A percentile compares a stretch with the other conserved stretches of the same genome.
phyloP scores from a whole-genome alignment of 2,797 vertebrate species.

The Pseudopleuronectes americanus region DNA sequence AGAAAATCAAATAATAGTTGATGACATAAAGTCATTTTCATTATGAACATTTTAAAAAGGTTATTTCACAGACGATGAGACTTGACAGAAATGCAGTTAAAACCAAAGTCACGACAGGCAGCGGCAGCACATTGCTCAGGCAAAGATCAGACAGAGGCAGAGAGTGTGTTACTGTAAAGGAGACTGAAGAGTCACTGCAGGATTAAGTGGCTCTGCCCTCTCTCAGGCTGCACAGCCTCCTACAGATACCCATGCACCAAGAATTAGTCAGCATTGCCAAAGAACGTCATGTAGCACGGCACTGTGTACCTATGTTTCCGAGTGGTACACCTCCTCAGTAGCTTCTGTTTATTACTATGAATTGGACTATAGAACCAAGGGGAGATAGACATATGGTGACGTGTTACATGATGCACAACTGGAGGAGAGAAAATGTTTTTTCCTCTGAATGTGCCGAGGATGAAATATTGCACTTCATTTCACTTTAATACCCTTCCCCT shows the following conservation, averaged over 20 bases:
- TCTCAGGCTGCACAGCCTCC: conserved; percentile 72
- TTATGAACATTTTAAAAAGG: no score
- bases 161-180: conserved; percentile 54
- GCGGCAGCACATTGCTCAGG: conserved; percentile 77
- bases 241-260: conserved; percentile 89
- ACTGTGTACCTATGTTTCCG: conserved; percentile 96
- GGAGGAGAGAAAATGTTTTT: conserved; percentile 56
- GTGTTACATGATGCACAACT: conserved; percentile 76
- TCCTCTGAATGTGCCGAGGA: background rate
- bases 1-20: background rate
- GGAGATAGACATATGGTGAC: conserved; percentile 88
- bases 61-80: conserved; percentile 24
- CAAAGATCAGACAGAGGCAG: conserved; percentile 72
- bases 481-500: no score
- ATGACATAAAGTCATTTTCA: background rate
- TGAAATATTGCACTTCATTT: conserved; percentile 3
- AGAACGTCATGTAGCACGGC: conserved; percentile 85
- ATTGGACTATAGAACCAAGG: conserved; percentile 92
- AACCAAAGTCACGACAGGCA: conserved; percentile 86
- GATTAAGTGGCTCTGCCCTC: conserved; percentile 28
- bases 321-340: conserved; percentile 94
- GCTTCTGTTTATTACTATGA: conserved; percentile 97
- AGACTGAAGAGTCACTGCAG: conserved; percentile 57
- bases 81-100: conserved; percentile 27
- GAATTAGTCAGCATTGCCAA: conserved; percentile 95